Evolutionary conservation across 1,140 invertebrate genomes (phyloP).

Genomic region (Drosophila subpulchrella): DNA sequence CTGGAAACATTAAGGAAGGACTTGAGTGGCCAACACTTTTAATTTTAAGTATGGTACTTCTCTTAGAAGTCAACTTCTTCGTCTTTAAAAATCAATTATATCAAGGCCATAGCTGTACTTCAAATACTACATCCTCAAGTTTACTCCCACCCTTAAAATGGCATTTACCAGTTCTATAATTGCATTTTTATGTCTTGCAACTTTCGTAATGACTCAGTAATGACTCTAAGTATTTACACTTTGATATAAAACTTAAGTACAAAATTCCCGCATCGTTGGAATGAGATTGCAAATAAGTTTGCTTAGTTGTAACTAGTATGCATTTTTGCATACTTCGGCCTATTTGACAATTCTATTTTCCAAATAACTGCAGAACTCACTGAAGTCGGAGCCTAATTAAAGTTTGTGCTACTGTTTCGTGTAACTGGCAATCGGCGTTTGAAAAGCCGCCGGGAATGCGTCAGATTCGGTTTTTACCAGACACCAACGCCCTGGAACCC

Average conservation of each 20-base stretch:
- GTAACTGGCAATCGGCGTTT: constrained; percentile 18
- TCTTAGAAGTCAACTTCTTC: neutral
- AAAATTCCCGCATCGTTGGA: constrained; percentile 9
- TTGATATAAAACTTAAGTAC: constrained; percentile 4
- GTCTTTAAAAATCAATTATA: constrained; percentile 5
- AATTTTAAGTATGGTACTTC: neutral
- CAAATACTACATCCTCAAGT: neutral
- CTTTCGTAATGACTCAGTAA: constrained; percentile 24
- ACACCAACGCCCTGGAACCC: constrained; percentile 4
- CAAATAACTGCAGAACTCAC: neutral
- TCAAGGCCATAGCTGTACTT: neutral
- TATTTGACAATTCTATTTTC: neutral
- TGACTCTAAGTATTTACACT: constrained; percentile 19
- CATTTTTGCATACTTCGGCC: neutral
- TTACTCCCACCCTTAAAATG: neutral
- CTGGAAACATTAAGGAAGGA: constrained; percentile 5
- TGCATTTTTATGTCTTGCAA: constrained; percentile 16
- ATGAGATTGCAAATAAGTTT: constrained; percentile 18
- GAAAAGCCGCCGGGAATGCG: constrained; percentile 10
- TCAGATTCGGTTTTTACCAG: constrained; percentile 19
- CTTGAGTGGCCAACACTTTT: neutral
- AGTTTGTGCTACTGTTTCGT: constrained; percentile 27
- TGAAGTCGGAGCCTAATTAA: constrained; percentile 29
- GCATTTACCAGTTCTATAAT: constrained; percentile 19
- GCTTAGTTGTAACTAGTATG: neutral